A percentile compares a stretch with the other conserved stretches of the same genome.
Conservation (phyloP, 2,888 invertebrate genomes). For the Platycheirus rosarum region DNA sequence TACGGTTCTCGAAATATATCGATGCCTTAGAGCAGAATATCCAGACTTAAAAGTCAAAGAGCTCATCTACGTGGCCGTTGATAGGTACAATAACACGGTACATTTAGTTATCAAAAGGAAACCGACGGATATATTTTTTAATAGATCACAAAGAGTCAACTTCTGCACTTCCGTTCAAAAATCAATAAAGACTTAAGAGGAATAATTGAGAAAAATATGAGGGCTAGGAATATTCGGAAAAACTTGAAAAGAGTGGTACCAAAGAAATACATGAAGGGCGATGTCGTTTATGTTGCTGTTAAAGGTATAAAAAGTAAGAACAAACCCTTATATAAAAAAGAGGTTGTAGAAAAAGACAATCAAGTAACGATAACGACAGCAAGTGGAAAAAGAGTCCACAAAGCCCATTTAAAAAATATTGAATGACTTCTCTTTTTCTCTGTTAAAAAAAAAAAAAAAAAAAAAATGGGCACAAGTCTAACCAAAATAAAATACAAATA, state of each 20-base stretch:
- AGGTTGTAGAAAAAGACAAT: conserved; percentile 27
- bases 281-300: neutral
- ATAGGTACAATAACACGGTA: neutral
- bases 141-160: conserved; percentile 10
- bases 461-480: too few species aligned
- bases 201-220: conserved; percentile 10
- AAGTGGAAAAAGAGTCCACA: conserved; percentile 24
- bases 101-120: conserved; percentile 16
- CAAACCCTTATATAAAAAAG: conserved; percentile 44
- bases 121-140: conserved; percentile 4
- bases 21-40: conserved; percentile 21
- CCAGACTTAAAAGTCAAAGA: conserved; percentile 27
- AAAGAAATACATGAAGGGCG: neutral
- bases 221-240: neutral
- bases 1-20: conserved; percentile 32
- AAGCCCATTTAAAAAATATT: neutral
- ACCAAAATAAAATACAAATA: too few species aligned
- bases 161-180: conserved; percentile 9
- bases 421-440: too few species aligned
- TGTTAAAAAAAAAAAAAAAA: too few species aligned
- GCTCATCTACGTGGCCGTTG: too few species aligned
- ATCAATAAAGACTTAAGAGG: conserved; percentile 7
- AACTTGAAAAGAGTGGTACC: neutral
- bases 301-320: conserved; percentile 45
- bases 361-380: conserved; percentile 40